A percentile compares a stretch with the other conserved stretches of the same genome.
phyloP scores from a whole-genome alignment of 2,888 invertebrate genomes.

The Linyphia triangularis region DNA sequence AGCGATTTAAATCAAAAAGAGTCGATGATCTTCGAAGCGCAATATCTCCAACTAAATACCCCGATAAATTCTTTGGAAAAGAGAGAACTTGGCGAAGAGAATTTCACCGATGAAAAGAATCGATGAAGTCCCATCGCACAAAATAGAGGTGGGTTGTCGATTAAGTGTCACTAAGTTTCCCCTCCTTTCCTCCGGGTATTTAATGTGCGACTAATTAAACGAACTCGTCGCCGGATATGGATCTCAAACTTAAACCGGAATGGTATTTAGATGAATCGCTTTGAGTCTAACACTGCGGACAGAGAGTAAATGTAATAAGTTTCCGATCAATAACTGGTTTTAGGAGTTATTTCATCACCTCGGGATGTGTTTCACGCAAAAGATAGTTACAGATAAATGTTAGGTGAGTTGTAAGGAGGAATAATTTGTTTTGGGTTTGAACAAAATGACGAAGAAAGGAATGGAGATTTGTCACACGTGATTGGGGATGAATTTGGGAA shows the following conservation, averaged over 20 bases:
- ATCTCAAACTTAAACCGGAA: not conserved
- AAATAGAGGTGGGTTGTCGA: not conserved
- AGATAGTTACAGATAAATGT: no score
- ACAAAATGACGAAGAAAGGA: no score
- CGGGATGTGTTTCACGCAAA: not conserved
- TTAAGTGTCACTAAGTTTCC: slow-evolving; percentile 35
- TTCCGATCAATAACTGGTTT: not conserved
- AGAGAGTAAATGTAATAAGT: not conserved
- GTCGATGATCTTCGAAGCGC: no score
- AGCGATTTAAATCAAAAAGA: no score
- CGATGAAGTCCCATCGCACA: not conserved
- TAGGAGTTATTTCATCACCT: slow-evolving; percentile 4
- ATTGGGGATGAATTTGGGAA: not conserved
- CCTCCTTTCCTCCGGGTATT: slow-evolving; percentile 13
- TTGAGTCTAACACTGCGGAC: not conserved
- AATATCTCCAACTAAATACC: not conserved
- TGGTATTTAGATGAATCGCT: not conserved
- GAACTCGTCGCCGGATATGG: not conserved
- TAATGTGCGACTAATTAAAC: slow-evolving; percentile 19
- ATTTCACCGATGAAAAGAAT: not conserved
- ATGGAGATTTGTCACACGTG: not conserved
- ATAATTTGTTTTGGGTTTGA: no score
- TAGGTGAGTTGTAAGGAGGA: no score
- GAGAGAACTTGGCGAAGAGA: not conserved
- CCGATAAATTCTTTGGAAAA: not conserved